A percentile compares a stretch with the other conserved stretches of the same genome.
These are phyloP conservation scores for Lepus europaeus DNA, from an alignment of 2,113 vertebrate species.

Conservation along the genomic window DNA sequence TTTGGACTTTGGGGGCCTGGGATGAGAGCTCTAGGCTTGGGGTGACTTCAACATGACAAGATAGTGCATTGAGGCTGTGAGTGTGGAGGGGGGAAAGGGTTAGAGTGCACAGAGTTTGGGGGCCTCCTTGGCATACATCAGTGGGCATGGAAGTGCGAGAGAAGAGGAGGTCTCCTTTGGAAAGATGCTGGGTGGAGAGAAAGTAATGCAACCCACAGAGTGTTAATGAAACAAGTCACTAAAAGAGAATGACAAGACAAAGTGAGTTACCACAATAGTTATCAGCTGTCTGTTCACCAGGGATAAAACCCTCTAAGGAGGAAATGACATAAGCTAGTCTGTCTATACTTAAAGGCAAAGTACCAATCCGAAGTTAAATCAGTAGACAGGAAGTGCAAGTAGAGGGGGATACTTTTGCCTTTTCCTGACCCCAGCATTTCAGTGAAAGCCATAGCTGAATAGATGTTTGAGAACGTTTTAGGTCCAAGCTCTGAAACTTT, in stretches of 20 bases:
- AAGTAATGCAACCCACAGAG: no score
- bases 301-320: neutral
- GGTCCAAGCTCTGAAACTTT: neutral
- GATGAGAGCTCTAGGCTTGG: neutral
- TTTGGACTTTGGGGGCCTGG: neutral
- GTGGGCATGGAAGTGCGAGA: neutral
- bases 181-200: neutral
- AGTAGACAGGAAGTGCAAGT: neutral
- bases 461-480: neutral
- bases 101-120: neutral
- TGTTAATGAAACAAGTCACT: neutral
- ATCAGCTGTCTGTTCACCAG: neutral
- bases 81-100: neutral
- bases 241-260: neutral
- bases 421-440: neutral
- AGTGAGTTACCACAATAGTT: neutral
- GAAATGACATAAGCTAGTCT: neutral
- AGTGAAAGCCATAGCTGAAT: neutral
- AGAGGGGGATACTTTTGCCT: neutral
- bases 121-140: no score
- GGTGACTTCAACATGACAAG: neutral
- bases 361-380: neutral
- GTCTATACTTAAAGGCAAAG: slow-evolving; percentile 15
- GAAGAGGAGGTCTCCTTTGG: neutral
- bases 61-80: neutral